A percentile compares a stretch with the other conserved stretches of the same genome.
phyloP scores from a whole-genome alignment of 35 echinoderm and acorn worm genomes.

The Apostichopus californicus region DNA sequence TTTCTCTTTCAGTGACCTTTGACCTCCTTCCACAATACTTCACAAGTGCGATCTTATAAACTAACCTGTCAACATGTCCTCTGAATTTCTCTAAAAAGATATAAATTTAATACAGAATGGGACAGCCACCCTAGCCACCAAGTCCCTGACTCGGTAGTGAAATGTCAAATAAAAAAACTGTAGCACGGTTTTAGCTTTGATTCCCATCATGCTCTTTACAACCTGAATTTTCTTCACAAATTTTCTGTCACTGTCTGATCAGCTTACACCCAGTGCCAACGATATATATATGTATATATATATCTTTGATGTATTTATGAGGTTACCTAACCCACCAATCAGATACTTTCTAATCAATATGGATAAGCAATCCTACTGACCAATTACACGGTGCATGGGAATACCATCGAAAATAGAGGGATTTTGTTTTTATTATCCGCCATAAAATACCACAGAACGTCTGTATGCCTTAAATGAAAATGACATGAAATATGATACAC shows the following conservation, averaged over 20 bases:
- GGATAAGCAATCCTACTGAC: neutral
- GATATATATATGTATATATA: too few species aligned
- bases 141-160: neutral
- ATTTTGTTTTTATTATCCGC: neutral
- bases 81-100: neutral
- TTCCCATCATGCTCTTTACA: neutral
- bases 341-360: slow-evolving; percentile 16
- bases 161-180: neutral
- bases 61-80: neutral
- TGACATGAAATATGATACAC: neutral
- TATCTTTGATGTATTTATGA: neutral
- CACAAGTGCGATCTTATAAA: slow-evolving; percentile 1
- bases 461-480: neutral
- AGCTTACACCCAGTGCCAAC: neutral
- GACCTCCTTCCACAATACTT: neutral
- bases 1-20: neutral
- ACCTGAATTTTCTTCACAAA: neutral
- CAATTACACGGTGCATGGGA: neutral
- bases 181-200: neutral
- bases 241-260: neutral
- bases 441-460: neutral
- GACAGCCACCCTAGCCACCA: neutral
- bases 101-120: neutral
- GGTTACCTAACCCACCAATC: neutral
- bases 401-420: neutral